Evolutionary conservation across 2,888 invertebrate genomes (phyloP), one percentile per base, ranked within the genome.

Genomic region (Steinernema scapterisci): DNA sequence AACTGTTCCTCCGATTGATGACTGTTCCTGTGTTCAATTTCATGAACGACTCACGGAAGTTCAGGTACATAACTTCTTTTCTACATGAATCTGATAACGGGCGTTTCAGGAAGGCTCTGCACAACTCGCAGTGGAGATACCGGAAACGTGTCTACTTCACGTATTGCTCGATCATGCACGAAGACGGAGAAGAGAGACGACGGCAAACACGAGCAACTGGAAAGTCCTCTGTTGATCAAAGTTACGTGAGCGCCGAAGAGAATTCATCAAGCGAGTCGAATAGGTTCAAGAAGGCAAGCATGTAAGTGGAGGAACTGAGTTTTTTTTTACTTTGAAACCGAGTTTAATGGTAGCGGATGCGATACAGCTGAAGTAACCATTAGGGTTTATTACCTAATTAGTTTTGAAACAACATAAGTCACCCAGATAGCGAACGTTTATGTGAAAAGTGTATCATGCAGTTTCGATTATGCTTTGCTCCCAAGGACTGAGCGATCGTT

Each of bases 111-210:
- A 76, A 80, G 70, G 83, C 85, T 11, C 76, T 86, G 51, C 78
- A 82, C 80, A 86, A 86, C 72, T 84, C 83, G 0, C 78, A 81
- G 70, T 86, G 86, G 86, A 73, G 86, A 46, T 86, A 86, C 76
- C 77, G 85, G 6, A 87, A 86, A 77, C 77, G 86, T n/a, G 84
- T 87, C 19, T 84, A 85, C 76, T 86, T 86, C 76, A 84, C 86
- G 19, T 86, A 84, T 77, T 86, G 86, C 76, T 87, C 86, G 70
- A 83, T 86, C 11, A 74, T 74, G 71, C 75, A 79, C 21, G 80
- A 79, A 38, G 79, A 80, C 25, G 80, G 83, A 23, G 81, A 83
- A 74, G 80, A 81, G 19, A 27, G 63, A 6, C 63, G 63, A 31
- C 27, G 63, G 27, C 6, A 16, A 2, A 16, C 31, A 5, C 63